Percentiles rank a stretch among this genome's conserved stretches.
phyloP scores from a whole-genome alignment of 2,797 vertebrate species.

The Acanthornis magna region DNA sequence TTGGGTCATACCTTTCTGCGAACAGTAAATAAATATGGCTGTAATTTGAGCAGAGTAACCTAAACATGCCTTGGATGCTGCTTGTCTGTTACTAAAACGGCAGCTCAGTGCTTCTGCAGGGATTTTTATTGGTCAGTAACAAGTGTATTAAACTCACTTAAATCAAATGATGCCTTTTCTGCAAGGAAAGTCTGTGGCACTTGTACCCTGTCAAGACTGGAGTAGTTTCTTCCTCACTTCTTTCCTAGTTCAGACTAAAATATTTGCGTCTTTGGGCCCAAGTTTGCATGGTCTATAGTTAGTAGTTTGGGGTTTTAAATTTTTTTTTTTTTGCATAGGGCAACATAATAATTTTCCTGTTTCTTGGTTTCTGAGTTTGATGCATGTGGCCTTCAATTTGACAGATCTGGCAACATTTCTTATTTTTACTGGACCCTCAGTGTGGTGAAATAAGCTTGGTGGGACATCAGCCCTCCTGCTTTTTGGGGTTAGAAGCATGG shows the following conservation, averaged over 20 bases:
- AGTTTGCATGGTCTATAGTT: not conserved
- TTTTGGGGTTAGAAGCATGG: not conserved
- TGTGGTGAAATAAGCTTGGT: not conserved
- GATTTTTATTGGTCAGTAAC: too few relatives aligned
- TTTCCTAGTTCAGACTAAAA: not conserved
- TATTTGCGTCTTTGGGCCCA: not conserved
- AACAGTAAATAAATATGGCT: not conserved
- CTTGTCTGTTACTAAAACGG: not conserved
- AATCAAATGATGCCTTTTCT: not conserved
- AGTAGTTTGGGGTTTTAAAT: too few relatives aligned
- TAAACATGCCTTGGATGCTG: not conserved
- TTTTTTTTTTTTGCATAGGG: not conserved
- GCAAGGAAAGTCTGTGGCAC: not conserved
- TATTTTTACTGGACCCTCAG: not conserved
- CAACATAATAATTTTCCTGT: not conserved
- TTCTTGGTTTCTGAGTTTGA: not conserved
- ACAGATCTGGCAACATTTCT: not conserved
- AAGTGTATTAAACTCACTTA: not conserved
- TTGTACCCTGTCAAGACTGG: not conserved
- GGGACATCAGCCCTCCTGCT: not conserved
- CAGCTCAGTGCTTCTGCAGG: not conserved
- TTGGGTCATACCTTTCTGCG: not conserved
- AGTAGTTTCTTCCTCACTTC: not conserved
- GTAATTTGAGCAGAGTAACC: not conserved
- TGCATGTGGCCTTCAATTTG: not conserved